Base-by-base conservation (phyloP, 2,888 invertebrate species). In the Philaethria dido region DNA sequence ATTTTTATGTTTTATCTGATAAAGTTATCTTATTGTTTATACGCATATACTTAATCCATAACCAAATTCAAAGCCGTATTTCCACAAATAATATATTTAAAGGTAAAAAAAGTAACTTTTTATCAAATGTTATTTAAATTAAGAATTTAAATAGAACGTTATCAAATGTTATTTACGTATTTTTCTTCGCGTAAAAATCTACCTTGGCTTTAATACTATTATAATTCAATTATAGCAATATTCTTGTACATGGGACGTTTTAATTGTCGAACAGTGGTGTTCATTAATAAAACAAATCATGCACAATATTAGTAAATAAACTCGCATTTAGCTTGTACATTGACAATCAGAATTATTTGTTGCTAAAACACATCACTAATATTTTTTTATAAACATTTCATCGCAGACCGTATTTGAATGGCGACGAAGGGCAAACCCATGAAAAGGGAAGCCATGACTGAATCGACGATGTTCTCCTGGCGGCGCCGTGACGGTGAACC, bases 391-490 rank as follows among this genome's bases (percentile, higher is more conserved):
- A n/a, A 57, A 22, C n/a, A 47, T 55, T 64, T 52, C 33, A 52
- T 36, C 80, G 92, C 95, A 94, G 94, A 96, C 96, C 94, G 94
- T 92, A 79, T 91, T 94, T 83, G 94, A 88, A 88, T 95, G 95
- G 75, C 95, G 93, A 70, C 95, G 93, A 61, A 96, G 93, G 69
- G 94, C 95, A 80, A 96, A 94, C 80, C 95, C 95, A 86, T 95
- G 94, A 82, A 93, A 89, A 62, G 88, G 84, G 83, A 88, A 88
- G 79, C 93, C 87, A 85, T 88, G 87, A 88, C 93, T 87, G 86
- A 88, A 79, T 81, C 93, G 93, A 80, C 78, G 86, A 33, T 93
- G 81, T 83, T 93, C 88, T 78, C 93, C 88, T 75, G 93, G 86
- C 77, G 94, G 82, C 81, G 94, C 87, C 73, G 94, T 88, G 86